Evolutionary conservation across 2,113 vertebrate species (phyloP).

Genomic region (Gopherus evgoodei): DNA sequence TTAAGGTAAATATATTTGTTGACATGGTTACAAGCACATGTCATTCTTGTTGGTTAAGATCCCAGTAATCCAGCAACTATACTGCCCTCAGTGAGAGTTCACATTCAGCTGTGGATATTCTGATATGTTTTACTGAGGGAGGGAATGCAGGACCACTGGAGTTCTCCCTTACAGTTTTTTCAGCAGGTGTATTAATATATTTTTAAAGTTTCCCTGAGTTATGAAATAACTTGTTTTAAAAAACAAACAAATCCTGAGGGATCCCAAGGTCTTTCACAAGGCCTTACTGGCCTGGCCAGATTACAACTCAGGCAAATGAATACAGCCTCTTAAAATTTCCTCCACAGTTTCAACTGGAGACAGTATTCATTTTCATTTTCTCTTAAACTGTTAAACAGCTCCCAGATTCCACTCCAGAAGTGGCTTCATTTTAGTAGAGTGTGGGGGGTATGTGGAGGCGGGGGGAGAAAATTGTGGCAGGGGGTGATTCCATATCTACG

Average conservation of each 20-base stretch:
- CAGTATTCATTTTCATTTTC: not conserved
- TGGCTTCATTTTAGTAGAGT: not conserved
- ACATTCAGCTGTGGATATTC: not conserved
- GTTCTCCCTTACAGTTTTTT: not conserved
- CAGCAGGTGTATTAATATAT: not conserved
- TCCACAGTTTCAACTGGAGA: not conserved
- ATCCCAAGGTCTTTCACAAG: not conserved
- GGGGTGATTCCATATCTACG: not conserved
- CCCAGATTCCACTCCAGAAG: not conserved
- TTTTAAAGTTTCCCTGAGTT: not conserved
- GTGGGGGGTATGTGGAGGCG: too few relatives aligned
- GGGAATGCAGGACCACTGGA: not conserved
- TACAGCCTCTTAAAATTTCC: not conserved
- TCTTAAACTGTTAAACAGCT: not conserved
- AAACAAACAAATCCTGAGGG: not conserved
- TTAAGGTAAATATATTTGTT: slow-evolving; percentile 61
- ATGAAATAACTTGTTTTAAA: fast-evolving
- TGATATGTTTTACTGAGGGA: not conserved
- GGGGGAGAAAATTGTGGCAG: not conserved
- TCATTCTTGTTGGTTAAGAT: not conserved
- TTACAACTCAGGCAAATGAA: not conserved
- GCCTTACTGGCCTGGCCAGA: not conserved
- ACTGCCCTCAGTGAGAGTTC: not conserved
- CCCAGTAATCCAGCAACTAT: not conserved
- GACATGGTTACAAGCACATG: not conserved